These are phyloP conservation scores for Hemitrygon akajei DNA, from an alignment of 2,797 vertebrate genomes.

Conservation along the genomic window DNA sequence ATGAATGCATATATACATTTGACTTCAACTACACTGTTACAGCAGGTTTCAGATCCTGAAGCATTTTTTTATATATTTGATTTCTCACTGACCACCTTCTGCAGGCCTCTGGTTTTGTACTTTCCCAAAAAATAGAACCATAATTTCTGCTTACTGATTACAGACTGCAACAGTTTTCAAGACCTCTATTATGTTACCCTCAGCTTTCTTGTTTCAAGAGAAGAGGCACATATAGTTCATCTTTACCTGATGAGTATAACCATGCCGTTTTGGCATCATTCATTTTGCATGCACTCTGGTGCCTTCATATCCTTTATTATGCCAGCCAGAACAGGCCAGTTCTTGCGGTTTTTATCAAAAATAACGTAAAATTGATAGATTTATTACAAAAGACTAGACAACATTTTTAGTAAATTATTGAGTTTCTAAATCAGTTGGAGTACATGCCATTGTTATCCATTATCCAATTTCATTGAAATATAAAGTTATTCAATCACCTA, in stretches of 20 bases:
- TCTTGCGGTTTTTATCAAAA: background rate
- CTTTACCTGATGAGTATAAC: background rate
- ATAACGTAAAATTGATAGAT: background rate
- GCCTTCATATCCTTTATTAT: background rate
- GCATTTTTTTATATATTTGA: background rate
- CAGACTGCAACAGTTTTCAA: background rate
- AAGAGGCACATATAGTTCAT: background rate
- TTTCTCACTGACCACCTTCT: background rate
- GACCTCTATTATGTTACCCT: background rate
- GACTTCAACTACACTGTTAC: background rate
- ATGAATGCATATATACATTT: background rate
- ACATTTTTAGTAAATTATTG: background rate
- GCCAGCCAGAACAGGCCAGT: background rate
- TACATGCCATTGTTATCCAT: background rate
- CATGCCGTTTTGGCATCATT: background rate
- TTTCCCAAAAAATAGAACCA: background rate
- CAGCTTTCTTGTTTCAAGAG: background rate
- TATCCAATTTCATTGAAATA: background rate
- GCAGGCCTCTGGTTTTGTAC: background rate
- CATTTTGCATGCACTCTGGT: background rate
- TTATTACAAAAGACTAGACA: background rate
- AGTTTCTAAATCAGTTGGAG: background rate
- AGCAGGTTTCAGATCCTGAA: background rate
- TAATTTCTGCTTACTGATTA: background rate
- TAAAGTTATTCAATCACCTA: background rate